Evolutionary conservation across 1,140 invertebrate species (phyloP).

Genomic region (Periplaneta americana): DNA sequence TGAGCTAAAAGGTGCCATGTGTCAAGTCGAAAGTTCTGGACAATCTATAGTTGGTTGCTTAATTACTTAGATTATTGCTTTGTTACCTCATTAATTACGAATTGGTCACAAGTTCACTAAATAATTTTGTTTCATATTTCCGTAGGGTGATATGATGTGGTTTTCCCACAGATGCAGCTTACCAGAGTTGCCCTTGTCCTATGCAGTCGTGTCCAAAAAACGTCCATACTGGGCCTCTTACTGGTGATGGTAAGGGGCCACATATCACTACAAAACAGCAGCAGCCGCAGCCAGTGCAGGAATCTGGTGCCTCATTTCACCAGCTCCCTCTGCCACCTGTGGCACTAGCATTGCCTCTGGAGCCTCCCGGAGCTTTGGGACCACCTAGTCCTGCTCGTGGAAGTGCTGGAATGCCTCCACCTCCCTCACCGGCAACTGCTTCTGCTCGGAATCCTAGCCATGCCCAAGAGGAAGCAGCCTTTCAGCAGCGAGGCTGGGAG

Average conservation of each 20-base stretch:
- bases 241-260: conserved; percentile 75
- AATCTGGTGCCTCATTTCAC: conserved; percentile 36
- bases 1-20: too few species aligned
- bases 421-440: conserved; percentile 38
- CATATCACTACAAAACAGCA: conserved; percentile 47
- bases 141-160: neutral
- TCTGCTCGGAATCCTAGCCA: conserved; percentile 25
- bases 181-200: conserved; percentile 74
- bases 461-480: conserved; percentile 29
- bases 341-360: conserved; percentile 53
- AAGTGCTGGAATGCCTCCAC: conserved; percentile 51
- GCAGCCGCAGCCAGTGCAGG: conserved; percentile 46
- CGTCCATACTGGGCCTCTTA: conserved; percentile 93
- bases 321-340: conserved; percentile 44
- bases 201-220: conserved; percentile 93
- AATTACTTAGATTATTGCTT: too few species aligned
- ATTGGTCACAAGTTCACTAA: too few species aligned
- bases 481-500: conserved; percentile 28
- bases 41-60: too few species aligned
- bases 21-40: neutral
- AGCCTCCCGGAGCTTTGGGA: conserved; percentile 52
- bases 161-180: conserved; percentile 45
- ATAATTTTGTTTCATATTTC: too few species aligned
- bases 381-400: conserved; percentile 61
- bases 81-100: too few species aligned